phyloP scores from a whole-genome alignment of 2,113 vertebrate genomes.

The Pteropus alecto region DNA sequence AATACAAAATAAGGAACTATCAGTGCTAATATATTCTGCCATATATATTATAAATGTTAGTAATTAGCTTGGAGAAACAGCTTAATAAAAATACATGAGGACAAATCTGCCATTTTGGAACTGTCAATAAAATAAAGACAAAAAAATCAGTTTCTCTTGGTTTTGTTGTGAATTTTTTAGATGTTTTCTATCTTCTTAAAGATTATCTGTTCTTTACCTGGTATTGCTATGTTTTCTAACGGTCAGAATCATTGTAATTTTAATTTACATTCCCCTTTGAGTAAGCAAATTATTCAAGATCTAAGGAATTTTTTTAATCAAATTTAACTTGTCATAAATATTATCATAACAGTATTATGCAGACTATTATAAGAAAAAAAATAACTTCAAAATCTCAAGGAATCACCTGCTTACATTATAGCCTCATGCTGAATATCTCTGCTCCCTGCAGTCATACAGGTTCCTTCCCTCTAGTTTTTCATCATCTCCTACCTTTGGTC shows the following conservation, averaged over 20 bases:
- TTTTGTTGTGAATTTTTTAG: not conserved
- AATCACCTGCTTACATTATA: not conserved
- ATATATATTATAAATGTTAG: not conserved
- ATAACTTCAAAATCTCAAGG: not conserved
- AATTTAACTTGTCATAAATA: not conserved
- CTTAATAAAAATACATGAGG: not conserved
- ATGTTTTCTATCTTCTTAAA: not conserved
- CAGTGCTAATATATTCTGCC: not conserved
- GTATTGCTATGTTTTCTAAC: not conserved
- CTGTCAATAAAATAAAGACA: not conserved
- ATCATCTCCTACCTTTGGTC: rapidly evolving
- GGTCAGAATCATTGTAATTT: not conserved
- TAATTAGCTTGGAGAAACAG: not conserved
- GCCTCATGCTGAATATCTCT: not conserved
- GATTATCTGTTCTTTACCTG: not conserved
- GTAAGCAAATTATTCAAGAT: not conserved
- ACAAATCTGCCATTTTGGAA: not conserved
- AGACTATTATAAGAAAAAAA: not conserved
- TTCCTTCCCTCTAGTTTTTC: not conserved
- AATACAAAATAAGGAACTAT: not conserved
- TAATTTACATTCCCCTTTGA: not conserved
- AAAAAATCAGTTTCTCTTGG: not conserved
- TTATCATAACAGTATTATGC: not conserved
- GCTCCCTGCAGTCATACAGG: rapidly evolving
- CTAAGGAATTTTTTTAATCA: not conserved